Conservation (phyloP, 2,888 invertebrate genomes). For the Steinernema hermaphroditum region DNA sequence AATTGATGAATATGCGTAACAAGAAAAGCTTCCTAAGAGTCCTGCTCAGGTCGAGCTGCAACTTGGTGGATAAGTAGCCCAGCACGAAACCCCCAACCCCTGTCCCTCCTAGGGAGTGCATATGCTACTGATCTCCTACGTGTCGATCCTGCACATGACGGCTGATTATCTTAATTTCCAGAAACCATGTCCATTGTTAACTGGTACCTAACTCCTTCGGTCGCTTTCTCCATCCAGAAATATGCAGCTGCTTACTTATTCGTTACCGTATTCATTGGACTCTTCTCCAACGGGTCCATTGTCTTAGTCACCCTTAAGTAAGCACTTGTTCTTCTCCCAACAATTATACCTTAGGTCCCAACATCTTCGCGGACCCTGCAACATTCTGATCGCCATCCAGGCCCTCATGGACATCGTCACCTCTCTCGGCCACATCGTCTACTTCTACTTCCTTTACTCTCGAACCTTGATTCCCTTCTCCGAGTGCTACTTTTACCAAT, state of each 20-base stretch:
- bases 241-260: not conserved
- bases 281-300: slow-evolving; percentile 4
- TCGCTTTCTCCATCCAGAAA: not conserved
- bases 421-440: not conserved
- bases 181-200: not conserved
- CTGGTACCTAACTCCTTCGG: not conserved
- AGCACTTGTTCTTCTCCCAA: not conserved
- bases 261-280: not conserved
- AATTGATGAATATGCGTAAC: no score
- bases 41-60: no score
- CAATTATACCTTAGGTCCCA: not conserved
- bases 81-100: no score
- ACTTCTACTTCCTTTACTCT: not conserved
- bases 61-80: no score
- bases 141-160: no score
- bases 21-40: no score
- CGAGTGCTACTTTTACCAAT: slow-evolving; percentile 2
- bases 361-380: not conserved
- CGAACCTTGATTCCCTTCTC: not conserved
- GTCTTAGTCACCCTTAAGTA: not conserved
- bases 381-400: slow-evolving; percentile 6
- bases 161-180: no score
- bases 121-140: no score
- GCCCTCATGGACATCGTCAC: not conserved
- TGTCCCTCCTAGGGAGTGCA: no score